Evolutionary conservation across 2,797 vertebrate genomes (phyloP).

Genomic region (Sebastes taczanowskii): DNA sequence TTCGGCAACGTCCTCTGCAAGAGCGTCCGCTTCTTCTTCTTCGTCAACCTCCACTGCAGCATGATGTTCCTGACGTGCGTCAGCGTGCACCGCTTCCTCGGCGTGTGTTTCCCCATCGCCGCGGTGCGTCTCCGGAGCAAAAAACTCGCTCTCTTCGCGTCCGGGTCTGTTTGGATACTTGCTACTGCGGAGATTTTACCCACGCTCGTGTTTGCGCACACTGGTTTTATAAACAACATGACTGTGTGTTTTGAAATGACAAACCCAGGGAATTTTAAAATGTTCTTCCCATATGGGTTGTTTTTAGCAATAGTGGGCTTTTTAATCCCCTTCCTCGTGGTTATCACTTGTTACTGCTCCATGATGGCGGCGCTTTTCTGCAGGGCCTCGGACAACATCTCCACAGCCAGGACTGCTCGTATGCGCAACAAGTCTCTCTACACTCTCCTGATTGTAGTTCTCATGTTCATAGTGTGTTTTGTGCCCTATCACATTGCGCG

Average conservation of each 20-base stretch:
- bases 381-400: background rate
- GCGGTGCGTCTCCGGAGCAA: slow-evolving; percentile 57
- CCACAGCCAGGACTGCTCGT: fast-evolving
- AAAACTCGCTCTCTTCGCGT: slow-evolving; percentile 22
- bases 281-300: slow-evolving; percentile 62
- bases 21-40: slow-evolving; percentile 66
- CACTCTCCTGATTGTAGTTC: slow-evolving; percentile 48
- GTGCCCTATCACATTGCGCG: slow-evolving; percentile 67
- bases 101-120: slow-evolving; percentile 70
- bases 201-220: slow-evolving; percentile 61
- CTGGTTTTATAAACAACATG: slow-evolving; percentile 39
- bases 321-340: slow-evolving; percentile 63
- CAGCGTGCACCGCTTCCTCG: slow-evolving; percentile 73
- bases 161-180: slow-evolving; percentile 58
- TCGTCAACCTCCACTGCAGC: slow-evolving; percentile 74
- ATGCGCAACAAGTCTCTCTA: slow-evolving; percentile 58
- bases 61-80: slow-evolving; percentile 75
- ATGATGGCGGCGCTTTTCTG: slow-evolving; percentile 63
- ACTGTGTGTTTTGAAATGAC: slow-evolving; percentile 71
- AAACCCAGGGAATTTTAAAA: slow-evolving; percentile 30
- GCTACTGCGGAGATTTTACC: slow-evolving; percentile 64
- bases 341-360: slow-evolving; percentile 60
- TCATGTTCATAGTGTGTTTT: slow-evolving; percentile 71
- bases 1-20: slow-evolving; percentile 73
- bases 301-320: slow-evolving; percentile 61